Evolutionary conservation across 2,113 vertebrate species (phyloP).

Genomic region (Zingel zingel): DNA sequence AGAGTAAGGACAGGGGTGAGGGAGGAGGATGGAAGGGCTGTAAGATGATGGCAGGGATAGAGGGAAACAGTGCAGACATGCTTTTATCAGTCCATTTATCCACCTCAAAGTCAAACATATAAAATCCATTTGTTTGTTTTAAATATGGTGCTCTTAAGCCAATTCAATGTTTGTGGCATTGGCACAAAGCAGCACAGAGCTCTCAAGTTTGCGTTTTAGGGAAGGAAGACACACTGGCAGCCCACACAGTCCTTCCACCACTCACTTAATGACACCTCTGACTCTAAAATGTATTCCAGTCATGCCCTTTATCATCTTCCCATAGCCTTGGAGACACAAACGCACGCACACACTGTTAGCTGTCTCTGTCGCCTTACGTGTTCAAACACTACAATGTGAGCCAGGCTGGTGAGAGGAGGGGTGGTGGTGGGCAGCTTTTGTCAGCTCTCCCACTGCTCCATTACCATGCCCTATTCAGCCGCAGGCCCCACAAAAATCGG

Average conservation of each 20-base stretch:
- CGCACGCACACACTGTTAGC: conserved; percentile 28
- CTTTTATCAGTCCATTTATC: conserved; percentile 29
- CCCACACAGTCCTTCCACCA: conserved; percentile 35
- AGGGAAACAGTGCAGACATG: neutral
- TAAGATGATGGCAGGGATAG: neutral
- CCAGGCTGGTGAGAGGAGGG: conserved; percentile 20
- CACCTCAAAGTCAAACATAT: conserved; percentile 23
- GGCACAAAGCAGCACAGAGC: neutral
- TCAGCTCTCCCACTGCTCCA: conserved; percentile 63
- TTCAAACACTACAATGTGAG: conserved; percentile 46
- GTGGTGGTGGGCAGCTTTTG: conserved; percentile 55
- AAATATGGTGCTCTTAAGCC: conserved; percentile 7
- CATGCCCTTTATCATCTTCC: conserved; percentile 40
- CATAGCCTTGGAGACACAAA: conserved; percentile 43
- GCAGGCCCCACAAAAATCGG: conserved; percentile 47
- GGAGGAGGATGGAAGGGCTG: neutral
- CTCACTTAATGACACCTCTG: conserved; percentile 52
- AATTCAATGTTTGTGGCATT: neutral
- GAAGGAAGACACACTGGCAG: neutral
- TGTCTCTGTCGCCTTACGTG: conserved; percentile 34
- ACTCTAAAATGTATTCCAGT: conserved; percentile 54
- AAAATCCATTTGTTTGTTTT: conserved; percentile 14
- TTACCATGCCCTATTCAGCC: conserved; percentile 70
- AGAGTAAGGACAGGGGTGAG: neutral
- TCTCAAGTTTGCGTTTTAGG: neutral